Conservation (phyloP, 2,797 vertebrate species). For the Microhierax caerulescens region DNA sequence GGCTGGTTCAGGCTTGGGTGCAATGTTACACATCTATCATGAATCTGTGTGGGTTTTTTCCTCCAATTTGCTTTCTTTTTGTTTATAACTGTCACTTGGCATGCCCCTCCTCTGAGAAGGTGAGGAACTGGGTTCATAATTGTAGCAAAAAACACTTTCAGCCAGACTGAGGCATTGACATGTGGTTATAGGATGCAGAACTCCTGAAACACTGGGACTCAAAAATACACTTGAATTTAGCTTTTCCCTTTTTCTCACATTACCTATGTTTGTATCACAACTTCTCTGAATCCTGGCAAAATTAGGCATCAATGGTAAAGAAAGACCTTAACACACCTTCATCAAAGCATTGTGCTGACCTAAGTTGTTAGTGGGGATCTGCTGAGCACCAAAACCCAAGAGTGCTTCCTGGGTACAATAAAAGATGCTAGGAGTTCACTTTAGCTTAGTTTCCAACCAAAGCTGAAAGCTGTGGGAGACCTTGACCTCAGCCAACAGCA, state of each 20-base stretch:
- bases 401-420: background rate
- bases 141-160: background rate
- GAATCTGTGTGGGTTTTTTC: fast-evolving
- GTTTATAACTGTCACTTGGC: background rate
- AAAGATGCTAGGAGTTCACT: background rate
- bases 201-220: background rate
- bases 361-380: background rate
- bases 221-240: background rate
- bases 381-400: background rate
- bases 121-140: background rate
- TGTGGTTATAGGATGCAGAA: background rate
- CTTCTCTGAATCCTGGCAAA: background rate
- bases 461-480: background rate
- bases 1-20: background rate
- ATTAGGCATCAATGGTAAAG: background rate
- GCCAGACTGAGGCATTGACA: background rate
- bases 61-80: background rate
- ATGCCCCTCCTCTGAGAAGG: background rate
- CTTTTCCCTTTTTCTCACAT: background rate
- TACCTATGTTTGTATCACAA: background rate
- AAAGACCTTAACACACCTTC: background rate
- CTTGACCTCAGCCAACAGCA: background rate
- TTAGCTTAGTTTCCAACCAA: background rate
- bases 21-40: background rate
- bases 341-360: background rate